Evolutionary conservation across 2,113 vertebrate species (phyloP), one percentile per base, ranked within the genome.

Genomic region (Eonycteris spelaea): DNA sequence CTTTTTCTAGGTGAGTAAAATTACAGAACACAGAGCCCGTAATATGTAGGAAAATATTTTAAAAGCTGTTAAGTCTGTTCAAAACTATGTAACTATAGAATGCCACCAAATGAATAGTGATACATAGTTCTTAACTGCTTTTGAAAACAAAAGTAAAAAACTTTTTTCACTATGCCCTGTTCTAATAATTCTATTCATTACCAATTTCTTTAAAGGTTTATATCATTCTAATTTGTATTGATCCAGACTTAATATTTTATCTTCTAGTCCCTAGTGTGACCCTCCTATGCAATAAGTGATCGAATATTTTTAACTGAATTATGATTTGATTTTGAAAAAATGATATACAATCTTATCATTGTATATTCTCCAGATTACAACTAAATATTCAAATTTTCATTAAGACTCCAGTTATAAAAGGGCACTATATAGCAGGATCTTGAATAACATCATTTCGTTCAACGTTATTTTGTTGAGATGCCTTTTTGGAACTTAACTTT

Each of bases 11-110:
- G 13, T 88, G 3, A 89, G 28, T 14, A 86, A n/a, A 78, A 19
- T 2, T 55, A 61, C 8, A 87, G 30, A 70, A 61, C 3, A 26
- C 4, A 24, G 4, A 1, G 3, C 16, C 2, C 1, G 7, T 15
- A 74, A 75, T 8, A 59, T 59, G 45, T 14, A 11, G 13, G 4
- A 59, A 92, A 67, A 86, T 61, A 2, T 73, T 80, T 73, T 22
- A 30, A 53, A 65, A 61, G 3, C 7, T 86, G 0, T 67, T 45
- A 63, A 75, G 15, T 75, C n/a, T 7, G 4, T 55, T 63, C 61
- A 38, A 71, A 53, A 45, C 30, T 55, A 55, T 4, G 53, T 1
- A 70, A 51, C 4, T 30, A 13, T 15, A 84, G 57, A 88, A 33
- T 85, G 18, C 1, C 59, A 83, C 33, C 24, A 73, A 68, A 12